Base-by-base conservation (phyloP, 2,888 invertebrate species). In the Scaptomyza tumidula region DNA sequence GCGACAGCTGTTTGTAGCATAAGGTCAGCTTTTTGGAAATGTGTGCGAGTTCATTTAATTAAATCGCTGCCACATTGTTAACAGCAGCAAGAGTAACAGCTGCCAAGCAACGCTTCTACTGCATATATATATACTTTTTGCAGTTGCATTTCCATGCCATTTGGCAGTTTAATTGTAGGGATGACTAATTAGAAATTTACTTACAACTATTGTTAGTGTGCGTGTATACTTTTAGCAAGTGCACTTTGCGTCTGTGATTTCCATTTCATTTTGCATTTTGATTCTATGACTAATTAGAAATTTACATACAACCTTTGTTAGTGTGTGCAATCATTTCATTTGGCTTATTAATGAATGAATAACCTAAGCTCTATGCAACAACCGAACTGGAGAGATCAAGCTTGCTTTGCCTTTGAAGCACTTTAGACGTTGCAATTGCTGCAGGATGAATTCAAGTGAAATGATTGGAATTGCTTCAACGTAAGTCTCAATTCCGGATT, bases 101-200 rank as follows among this genome's bases (percentile, higher is more conserved):
- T 29, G 37, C 39, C 53, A 59, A 39, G 7, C 3, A 39, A 14
- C 39, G 14, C 24, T 2, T 24, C 24, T 24, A 24, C 24, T 24
- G 24, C 24, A 24, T 24, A 24, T 3, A 24, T 3, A 24, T 3
- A 24, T 24, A 5, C 29, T 29, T 7, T 6, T 5, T 29, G 29
- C 29, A 29, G 7, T 5, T 29, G 29, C 29, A 29, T 53, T 78
- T 72, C 43, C 53, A 65, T 60, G 55, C 55, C 60, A 56, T 41
- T 70, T 43, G 14, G 46, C 49, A 54, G 49, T 59, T 73, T 54
- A 53, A 65, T 60, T 64, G 48, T 68, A 62, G 60, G 27, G 57
- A 24, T 13, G 29, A 59, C 50, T 83, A 86, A 80, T 86, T 80
- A 80, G 54, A 80, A 76, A 66, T 69, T 64, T 68, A 14, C n/a